Base-by-base conservation (phyloP, 2,113 vertebrate genomes). In the Triplophysa dalaica region DNA sequence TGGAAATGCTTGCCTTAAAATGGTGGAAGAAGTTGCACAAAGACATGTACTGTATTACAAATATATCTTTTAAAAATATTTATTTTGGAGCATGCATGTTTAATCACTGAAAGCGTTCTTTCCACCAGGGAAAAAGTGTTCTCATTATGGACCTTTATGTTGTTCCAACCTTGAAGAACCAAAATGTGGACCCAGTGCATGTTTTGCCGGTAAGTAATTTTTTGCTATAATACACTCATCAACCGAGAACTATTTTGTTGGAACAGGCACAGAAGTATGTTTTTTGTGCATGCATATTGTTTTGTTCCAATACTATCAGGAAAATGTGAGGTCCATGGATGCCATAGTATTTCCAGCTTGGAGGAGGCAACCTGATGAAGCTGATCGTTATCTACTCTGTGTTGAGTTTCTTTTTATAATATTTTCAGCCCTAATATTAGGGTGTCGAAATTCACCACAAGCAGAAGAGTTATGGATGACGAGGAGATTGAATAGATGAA, bases 71-170 rank as follows among this genome's bases (percentile, higher is more conserved):
- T 43, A 21, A 2, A 66, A 21, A 66, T 6, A n/a, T 43, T 41
- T 21, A n/a, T n/a, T 66, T 66, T n/a, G 33, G 43, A 43, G 19
- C 1, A 43, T 43, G 29, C 8, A 19, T 41, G 17, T 65, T 41
- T 19, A 33, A n/a, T 33, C 19, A 11, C 63, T 73, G 60, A 21
- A 41, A 41, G 41, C 41, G 22, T 70, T 70, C 24, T 70, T 65
- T 65, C 17, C 29, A 65, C 11, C 19, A 56, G 69, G 69, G 69
- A 38, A 73, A n/a, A 56, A 12, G 33, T 6, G 16, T 68, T 58
- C 17, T 58, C 54, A 58, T 73, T 73, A 52, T 56, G 43, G 50
- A 73, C 52, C 22, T 73, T 24, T 73, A 19, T 29, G 50, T 58
- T 58, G 70, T 73, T 38, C 24, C 70, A 1, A 41, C 52, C 29